These are phyloP conservation scores for Oopsacas minuta DNA, from an alignment of 37 sponge, comb jelly and placozoan species.

Conservation along the genomic window DNA sequence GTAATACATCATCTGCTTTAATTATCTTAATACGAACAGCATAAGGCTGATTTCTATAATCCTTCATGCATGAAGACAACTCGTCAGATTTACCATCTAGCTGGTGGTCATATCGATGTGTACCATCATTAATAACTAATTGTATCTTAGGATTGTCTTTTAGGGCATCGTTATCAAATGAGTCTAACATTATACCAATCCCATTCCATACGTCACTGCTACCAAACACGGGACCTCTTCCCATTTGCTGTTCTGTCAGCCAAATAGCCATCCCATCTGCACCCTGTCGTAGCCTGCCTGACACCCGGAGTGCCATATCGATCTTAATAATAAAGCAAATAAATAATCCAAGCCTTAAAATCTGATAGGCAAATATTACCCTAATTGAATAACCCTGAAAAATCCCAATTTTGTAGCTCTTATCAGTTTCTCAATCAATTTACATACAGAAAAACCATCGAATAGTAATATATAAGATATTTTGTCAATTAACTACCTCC, in stretches of 20 bases:
- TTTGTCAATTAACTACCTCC: too few species aligned
- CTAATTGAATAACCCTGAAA: too few species aligned
- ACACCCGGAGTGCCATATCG: conserved; percentile 34
- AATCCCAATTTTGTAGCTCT: too few species aligned
- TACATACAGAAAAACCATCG: not conserved
- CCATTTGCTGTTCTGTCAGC: conserved; percentile 35
- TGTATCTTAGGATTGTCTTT: conserved; percentile 66
- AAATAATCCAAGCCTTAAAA: not conserved
- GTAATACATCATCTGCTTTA: conserved; percentile 33
- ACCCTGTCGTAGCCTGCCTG: conserved; percentile 57
- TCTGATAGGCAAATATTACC: too few species aligned
- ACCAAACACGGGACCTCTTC: conserved; percentile 48
- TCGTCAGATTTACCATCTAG: conserved; percentile 57
- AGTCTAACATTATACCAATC: conserved; percentile 66
- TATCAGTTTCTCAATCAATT: too few species aligned
- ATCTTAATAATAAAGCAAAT: not conserved
- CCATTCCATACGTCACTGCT: conserved; percentile 54
- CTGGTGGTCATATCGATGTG: conserved; percentile 34
- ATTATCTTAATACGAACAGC: conserved; percentile 44
- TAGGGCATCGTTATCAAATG: conserved; percentile 80
- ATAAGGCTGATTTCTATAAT: conserved; percentile 64
- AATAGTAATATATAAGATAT: not conserved
- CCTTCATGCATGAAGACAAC: conserved; percentile 43
- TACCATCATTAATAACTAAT: conserved; percentile 53
- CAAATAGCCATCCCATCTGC: conserved; percentile 90